phyloP scores from a whole-genome alignment of 2,113 vertebrate species.

The Gobius niger region DNA sequence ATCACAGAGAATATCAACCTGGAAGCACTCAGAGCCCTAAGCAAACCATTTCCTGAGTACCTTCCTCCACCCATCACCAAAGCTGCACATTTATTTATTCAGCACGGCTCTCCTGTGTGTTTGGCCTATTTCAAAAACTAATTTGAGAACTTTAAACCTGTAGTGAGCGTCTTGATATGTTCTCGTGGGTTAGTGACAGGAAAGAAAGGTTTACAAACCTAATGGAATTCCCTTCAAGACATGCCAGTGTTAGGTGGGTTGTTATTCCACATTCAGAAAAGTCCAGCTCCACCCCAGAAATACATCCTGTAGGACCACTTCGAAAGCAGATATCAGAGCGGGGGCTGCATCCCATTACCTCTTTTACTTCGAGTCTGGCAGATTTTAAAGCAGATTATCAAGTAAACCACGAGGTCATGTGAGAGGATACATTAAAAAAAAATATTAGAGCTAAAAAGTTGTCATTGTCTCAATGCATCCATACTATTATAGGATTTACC shows the following conservation, averaged over 20 bases:
- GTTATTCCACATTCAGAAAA: conserved; percentile 65
- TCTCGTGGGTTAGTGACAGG: conserved; percentile 60
- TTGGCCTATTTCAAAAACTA: conserved; percentile 49
- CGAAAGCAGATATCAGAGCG: conserved; percentile 19
- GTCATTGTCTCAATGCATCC: no score
- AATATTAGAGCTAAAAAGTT: not conserved
- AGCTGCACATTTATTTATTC: conserved; percentile 66
- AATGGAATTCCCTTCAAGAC: conserved; percentile 49
- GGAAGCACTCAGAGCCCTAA: conserved; percentile 67
- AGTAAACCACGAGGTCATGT: conserved; percentile 8
- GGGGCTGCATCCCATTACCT: conserved; percentile 11
- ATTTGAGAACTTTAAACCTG: conserved; percentile 55
- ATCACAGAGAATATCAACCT: conserved; percentile 64
- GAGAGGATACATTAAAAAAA: not conserved
- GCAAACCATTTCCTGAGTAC: conserved; percentile 65
- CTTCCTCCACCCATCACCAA: conserved; percentile 45
- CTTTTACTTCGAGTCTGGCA: conserved; percentile 13
- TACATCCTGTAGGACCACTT: conserved; percentile 44
- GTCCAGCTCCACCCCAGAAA: conserved; percentile 45
- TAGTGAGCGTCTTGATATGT: conserved; percentile 57
- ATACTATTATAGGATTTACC: no score
- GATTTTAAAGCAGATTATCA: conserved; percentile 4
- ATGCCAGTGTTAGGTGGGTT: conserved; percentile 56
- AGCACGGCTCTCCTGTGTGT: conserved; percentile 49
- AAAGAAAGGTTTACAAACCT: conserved; percentile 57